Percentiles rank a stretch among this genome's conserved stretches.
Evolutionary conservation across 2,888 invertebrate genomes (phyloP).

Genomic region (Pseudanteris insignis): DNA sequence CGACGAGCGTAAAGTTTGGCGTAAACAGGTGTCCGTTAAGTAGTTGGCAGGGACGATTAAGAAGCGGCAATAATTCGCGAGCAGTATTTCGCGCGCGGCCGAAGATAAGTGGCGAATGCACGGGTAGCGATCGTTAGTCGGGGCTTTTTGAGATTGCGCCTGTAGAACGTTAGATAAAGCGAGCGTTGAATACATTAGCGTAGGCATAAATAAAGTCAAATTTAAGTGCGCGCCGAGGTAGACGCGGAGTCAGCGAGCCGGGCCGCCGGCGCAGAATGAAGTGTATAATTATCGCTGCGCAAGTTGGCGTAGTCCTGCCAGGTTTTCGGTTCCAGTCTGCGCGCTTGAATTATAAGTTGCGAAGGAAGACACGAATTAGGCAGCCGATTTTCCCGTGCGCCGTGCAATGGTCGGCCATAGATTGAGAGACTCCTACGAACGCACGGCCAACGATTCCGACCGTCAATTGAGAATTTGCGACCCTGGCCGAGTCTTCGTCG

Average conservation of each 20-base stretch:
- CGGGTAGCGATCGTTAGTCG: conserved; percentile 43
- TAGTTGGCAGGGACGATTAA: conserved; percentile 19
- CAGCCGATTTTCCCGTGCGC: conserved; percentile 48
- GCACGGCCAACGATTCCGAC: conserved; percentile 40
- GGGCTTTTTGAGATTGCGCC: conserved; percentile 56
- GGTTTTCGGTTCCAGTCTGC: conserved; percentile 66
- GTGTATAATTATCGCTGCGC: conserved; percentile 66
- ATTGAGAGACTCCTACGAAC: too few relatives aligned
- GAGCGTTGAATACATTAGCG: conserved; percentile 58
- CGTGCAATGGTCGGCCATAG: too few relatives aligned
- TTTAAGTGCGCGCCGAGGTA: conserved; percentile 61
- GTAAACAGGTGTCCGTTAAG: too few relatives aligned
- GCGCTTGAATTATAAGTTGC: conserved; percentile 67
- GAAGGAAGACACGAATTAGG: conserved; percentile 65
- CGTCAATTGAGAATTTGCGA: conserved; percentile 41
- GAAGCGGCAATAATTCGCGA: conserved; percentile 33
- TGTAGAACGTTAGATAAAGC: conserved; percentile 55
- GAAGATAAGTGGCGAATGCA: conserved; percentile 42
- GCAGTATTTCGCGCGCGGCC: conserved; percentile 8
- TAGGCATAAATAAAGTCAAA: conserved; percentile 63
- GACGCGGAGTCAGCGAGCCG: conserved; percentile 46
- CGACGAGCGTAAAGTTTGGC: background rate
- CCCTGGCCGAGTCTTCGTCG: conserved; percentile 34
- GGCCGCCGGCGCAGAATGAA: conserved; percentile 55
- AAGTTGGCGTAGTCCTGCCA: conserved; percentile 62